Conservation (phyloP, 2,888 invertebrate species). For the Cabera pusaria region DNA sequence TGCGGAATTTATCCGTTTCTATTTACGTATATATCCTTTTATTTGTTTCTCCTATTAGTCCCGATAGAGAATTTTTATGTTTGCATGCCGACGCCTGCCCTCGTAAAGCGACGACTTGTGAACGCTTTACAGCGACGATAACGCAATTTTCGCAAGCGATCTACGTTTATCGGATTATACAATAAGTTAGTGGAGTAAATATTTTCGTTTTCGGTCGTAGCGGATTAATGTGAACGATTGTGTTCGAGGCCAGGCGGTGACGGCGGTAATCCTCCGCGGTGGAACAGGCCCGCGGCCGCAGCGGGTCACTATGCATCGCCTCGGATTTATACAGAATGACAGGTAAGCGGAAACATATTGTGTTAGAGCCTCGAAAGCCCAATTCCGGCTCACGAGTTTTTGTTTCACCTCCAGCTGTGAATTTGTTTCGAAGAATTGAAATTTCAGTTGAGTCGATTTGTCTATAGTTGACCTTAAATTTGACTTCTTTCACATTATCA, state of each 20-base stretch:
- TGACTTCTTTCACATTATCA: too few species aligned
- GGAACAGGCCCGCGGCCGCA: too few species aligned
- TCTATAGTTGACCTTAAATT: too few species aligned
- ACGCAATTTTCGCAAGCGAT: conserved; percentile 74
- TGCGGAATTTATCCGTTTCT: conserved; percentile 81
- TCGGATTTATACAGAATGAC: too few species aligned
- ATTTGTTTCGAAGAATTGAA: too few species aligned
- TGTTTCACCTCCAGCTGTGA: too few species aligned
- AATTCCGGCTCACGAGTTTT: too few species aligned
- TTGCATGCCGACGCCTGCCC: conserved; percentile 73
- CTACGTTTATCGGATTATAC: conserved; percentile 76
- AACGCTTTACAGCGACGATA: conserved; percentile 77
- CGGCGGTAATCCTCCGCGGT: conserved; percentile 61
- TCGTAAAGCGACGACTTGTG: conserved; percentile 80
- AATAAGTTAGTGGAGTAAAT: conserved; percentile 75
- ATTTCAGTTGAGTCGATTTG: too few species aligned
- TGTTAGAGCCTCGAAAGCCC: too few species aligned
- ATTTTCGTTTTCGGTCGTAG: conserved; percentile 62
- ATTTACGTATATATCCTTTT: conserved; percentile 83
- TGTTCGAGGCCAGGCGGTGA: conserved; percentile 64
- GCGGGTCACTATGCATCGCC: too few species aligned
- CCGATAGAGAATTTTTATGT: conserved; percentile 83
- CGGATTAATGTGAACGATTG: conserved; percentile 70
- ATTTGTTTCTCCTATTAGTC: conserved; percentile 83
- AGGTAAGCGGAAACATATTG: too few species aligned